phyloP scores from a whole-genome alignment of 2,888 invertebrate genomes.

The Zygothrica quintamaculata region DNA sequence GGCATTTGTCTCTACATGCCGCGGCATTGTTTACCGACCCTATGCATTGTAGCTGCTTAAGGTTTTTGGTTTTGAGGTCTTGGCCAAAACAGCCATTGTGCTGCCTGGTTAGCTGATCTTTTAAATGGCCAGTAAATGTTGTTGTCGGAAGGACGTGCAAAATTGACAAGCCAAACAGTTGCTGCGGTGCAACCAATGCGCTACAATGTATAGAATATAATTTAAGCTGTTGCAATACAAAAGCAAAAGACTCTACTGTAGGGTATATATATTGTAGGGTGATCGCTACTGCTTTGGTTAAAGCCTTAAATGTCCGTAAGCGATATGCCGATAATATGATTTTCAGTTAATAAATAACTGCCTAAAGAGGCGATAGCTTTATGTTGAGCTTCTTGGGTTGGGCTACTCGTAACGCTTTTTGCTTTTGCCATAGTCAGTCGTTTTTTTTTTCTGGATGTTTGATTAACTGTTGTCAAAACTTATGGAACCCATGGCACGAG shows the following conservation, averaged over 20 bases:
- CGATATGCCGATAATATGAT: constrained; percentile 73
- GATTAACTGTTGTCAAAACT: constrained; percentile 72
- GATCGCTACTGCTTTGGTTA: constrained; percentile 40
- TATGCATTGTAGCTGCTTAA: constrained; percentile 31
- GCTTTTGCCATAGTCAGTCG: constrained; percentile 21
- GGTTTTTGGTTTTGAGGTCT: constrained; percentile 16
- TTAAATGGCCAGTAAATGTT: constrained; percentile 40
- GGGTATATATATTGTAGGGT: constrained; percentile 33
- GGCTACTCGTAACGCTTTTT: constrained; percentile 9
- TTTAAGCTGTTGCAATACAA: not conserved
- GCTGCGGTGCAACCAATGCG: constrained; percentile 5
- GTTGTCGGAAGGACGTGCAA: constrained; percentile 39
- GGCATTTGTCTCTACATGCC: constrained; percentile 67
- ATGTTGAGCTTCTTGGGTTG: constrained; percentile 31
- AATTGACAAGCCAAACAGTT: constrained; percentile 19
- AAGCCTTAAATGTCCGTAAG: constrained; percentile 45
- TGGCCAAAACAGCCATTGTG: constrained; percentile 39
- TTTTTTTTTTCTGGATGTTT: constrained; percentile 54
- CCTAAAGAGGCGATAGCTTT: constrained; percentile 57
- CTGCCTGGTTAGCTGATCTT: constrained; percentile 45
- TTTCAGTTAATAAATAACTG: constrained; percentile 79
- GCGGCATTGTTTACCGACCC: constrained; percentile 56
- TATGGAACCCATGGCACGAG: constrained; percentile 64
- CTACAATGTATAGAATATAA: constrained; percentile 3
- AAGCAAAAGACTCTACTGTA: constrained; percentile 4